Evolutionary conservation across 2,888 invertebrate species (phyloP).

Genomic region (Gymnoscelis rufifasciata): DNA sequence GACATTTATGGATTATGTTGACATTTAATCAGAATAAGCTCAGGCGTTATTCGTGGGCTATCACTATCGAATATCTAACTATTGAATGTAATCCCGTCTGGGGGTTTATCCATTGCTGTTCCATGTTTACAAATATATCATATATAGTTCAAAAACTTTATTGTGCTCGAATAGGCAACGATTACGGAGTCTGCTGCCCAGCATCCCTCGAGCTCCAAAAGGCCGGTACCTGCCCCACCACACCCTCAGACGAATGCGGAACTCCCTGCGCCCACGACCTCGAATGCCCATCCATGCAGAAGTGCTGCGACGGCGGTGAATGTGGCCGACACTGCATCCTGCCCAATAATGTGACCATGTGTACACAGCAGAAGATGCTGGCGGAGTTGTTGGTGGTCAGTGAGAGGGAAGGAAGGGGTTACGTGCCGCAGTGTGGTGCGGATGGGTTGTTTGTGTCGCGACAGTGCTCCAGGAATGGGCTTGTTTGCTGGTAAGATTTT

Average conservation of each 20-base stretch:
- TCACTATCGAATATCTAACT: too few species aligned
- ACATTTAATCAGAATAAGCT: too few species aligned
- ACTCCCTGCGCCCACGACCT: constrained; percentile 86
- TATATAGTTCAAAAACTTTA: too few species aligned
- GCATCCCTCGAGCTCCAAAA: constrained; percentile 86
- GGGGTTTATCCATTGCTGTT: too few species aligned
- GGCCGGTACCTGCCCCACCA: constrained; percentile 86
- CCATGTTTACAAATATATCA: too few species aligned
- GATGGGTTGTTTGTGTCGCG: constrained; percentile 85
- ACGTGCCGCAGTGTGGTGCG: constrained; percentile 87
- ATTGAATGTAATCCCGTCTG: too few species aligned
- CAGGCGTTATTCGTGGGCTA: too few species aligned
- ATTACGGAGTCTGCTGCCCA: constrained; percentile 93
- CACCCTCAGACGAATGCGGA: constrained; percentile 77
- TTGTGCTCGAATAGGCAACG: constrained; percentile 78
- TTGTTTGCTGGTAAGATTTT: constrained; percentile 86
- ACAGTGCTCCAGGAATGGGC: constrained; percentile 90
- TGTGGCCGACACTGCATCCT: constrained; percentile 86
- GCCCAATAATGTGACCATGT: constrained; percentile 87
- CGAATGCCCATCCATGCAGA: constrained; percentile 89
- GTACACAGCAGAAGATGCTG: constrained; percentile 87
- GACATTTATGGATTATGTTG: too few species aligned
- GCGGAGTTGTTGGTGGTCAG: constrained; percentile 87
- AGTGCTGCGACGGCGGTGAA: constrained; percentile 87
- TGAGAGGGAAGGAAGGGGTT: constrained; percentile 89